Conservation (phyloP, 2,888 invertebrate genomes). For the Lasioglossum morio region DNA sequence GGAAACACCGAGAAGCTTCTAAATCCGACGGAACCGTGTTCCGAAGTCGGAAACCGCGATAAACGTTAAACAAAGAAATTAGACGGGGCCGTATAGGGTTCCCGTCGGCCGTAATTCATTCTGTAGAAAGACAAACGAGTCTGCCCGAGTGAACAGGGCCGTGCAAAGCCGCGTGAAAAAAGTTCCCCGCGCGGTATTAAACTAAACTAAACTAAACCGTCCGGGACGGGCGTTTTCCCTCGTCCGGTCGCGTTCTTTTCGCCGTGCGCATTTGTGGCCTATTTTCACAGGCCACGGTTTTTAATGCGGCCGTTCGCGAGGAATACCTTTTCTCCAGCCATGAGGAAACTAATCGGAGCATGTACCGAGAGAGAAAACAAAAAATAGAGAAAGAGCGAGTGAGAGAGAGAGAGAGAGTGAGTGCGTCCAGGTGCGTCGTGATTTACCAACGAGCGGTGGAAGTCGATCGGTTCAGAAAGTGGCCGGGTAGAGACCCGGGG, state of each 20-base stretch:
- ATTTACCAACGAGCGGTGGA: conserved; percentile 62
- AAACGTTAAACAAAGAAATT: neutral
- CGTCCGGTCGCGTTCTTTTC: conserved; percentile 52
- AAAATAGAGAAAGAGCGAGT: neutral
- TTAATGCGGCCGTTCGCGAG: conserved; percentile 38
- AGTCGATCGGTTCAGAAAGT: conserved; percentile 61
- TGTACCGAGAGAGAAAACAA: neutral
- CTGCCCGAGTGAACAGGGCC: neutral
- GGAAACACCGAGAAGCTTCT: neutral
- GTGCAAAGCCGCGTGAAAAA: neutral
- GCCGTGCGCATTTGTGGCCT: conserved; percentile 53
- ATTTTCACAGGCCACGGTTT: conserved; percentile 55
- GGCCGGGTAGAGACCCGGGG: conserved; percentile 21
- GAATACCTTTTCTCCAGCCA: conserved; percentile 60
- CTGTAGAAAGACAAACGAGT: conserved; percentile 2
- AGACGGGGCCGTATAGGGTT: neutral
- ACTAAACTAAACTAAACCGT: conserved; percentile 7
- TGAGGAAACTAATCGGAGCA: conserved; percentile 62
- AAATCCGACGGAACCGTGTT: neutral
- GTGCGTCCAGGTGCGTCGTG: conserved; percentile 70
- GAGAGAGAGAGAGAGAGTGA: conserved; percentile 12
- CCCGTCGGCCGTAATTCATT: neutral
- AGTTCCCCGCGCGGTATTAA: neutral
- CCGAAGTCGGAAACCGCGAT: neutral
- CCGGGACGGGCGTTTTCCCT: conserved; percentile 45